phyloP scores from a whole-genome alignment of 2,113 vertebrate species.

The Megaptera novaeangliae region DNA sequence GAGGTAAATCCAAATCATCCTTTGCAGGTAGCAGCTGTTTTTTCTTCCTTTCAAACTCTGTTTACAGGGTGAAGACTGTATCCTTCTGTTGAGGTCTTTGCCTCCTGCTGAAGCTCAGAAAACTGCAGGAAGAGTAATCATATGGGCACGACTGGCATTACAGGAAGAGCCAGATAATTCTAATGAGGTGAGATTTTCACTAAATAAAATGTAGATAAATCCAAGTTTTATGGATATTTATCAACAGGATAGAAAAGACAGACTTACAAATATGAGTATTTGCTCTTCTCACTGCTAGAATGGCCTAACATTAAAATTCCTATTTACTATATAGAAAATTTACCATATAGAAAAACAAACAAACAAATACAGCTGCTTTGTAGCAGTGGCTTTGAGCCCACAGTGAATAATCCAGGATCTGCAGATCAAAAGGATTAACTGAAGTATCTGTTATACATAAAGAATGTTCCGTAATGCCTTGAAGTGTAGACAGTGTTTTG shows the following conservation, averaged over 20 bases:
- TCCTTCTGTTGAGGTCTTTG: slow-evolving; percentile 85
- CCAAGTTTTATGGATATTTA: background rate
- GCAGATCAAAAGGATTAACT: background rate
- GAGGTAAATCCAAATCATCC: background rate
- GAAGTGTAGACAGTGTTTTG: background rate
- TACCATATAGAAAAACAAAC: background rate
- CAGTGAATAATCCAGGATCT: background rate
- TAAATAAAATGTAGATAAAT: background rate
- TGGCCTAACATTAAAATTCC: background rate
- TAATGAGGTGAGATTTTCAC: slow-evolving; percentile 78
- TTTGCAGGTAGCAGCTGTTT: background rate
- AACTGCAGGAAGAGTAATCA: slow-evolving; percentile 85
- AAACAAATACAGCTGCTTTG: background rate
- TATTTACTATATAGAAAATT: background rate
- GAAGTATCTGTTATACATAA: background rate
- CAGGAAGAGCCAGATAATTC: slow-evolving; percentile 83
- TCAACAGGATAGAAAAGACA: background rate
- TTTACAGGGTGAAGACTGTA: slow-evolving; percentile 85
- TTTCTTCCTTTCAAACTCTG: background rate
- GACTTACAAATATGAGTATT: background rate
- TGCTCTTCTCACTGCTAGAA: background rate
- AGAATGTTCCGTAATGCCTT: background rate
- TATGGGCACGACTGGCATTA: slow-evolving; percentile 87
- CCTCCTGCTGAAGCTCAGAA: slow-evolving; percentile 81
- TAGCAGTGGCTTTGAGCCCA: background rate